Conservation (phyloP, 2,113 vertebrate genomes). For the Otis tarda region DNA sequence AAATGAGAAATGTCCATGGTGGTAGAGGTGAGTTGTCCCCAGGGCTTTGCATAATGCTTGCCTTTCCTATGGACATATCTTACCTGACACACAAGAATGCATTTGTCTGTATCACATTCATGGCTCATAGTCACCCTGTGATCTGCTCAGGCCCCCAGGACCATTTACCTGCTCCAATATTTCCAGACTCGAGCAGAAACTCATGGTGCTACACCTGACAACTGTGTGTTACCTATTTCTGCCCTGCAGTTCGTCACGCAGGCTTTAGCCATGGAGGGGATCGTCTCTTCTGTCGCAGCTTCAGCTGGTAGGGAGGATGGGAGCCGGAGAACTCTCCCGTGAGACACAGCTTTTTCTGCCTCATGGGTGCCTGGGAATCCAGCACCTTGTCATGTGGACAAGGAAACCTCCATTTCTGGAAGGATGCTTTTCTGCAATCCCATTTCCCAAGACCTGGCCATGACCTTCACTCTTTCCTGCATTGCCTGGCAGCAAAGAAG, state of each 20-base stretch:
- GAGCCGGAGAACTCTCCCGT: too few species aligned
- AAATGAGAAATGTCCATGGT: neutral
- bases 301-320: too few species aligned
- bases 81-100: neutral
- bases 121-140: neutral
- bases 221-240: neutral
- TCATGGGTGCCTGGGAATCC: too few species aligned
- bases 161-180: rapidly evolving
- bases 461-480: too few species aligned
- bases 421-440: too few species aligned
- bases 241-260: neutral
- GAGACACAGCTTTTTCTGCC: too few species aligned
- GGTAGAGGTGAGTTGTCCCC: neutral
- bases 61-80: neutral
- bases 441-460: neutral
- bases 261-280: too few species aligned
- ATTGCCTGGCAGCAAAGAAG: too few species aligned
- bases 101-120: neutral
- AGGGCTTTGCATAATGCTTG: neutral
- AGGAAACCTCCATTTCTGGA: too few species aligned
- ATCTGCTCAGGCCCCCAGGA: neutral
- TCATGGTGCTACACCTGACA: neutral
- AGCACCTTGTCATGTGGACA: too few species aligned
- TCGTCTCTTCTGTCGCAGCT: too few species aligned
- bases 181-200: neutral